Evolutionary conservation across 23 tunicate species (phyloP), one percentile per base, ranked within the genome.

Genomic region (Corella eumyota): DNA sequence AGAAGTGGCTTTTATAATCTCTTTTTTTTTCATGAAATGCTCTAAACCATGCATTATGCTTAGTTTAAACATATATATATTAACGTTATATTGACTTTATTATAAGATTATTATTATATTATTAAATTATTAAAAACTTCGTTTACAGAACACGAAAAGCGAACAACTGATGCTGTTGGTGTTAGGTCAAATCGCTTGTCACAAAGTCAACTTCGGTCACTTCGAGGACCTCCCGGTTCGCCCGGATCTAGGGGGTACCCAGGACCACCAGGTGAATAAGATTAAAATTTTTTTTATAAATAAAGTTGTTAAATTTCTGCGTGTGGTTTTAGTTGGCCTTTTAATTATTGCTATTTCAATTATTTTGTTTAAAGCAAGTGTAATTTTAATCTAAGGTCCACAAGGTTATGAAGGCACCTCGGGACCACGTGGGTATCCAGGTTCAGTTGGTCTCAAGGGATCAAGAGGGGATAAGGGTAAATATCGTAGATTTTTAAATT

Each of bases 371-470:
- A n/a, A n/a, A n/a, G n/a, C n/a, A n/a, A n/a, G n/a, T n/a, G n/a
- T n/a, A n/a, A n/a, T n/a, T n/a, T n/a, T n/a, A n/a, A n/a, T n/a
- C n/a, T n/a, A n/a, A 84, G 94, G 94, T 6, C 78, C 70, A 6
- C 82, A 48, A 56, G 94, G 94, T 7, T 75, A 37, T 47, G 83
- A 75, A 64, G 94, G 94, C 13, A 52, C 67, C 20, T 17, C 15
- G 1, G 94, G 94, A 9, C 62, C 80, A 9, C 54, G 79, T 28
- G 90, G 90, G 11, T 58, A 36, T 32, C 61, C 73, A 9, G 90
- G 90, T 4, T 24, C 58, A 13, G 50, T 48, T 6, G 90, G 90
- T 57, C 36, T 55, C 5, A 71, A 65, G 60, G 90, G 90, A 32
- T 57, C 74, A 26, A 45, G 68, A 25, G 90, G 90, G 22, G 65